These are phyloP conservation scores for Acronicta psi DNA, from an alignment of 2,888 invertebrate genomes.

Conservation along the genomic window DNA sequence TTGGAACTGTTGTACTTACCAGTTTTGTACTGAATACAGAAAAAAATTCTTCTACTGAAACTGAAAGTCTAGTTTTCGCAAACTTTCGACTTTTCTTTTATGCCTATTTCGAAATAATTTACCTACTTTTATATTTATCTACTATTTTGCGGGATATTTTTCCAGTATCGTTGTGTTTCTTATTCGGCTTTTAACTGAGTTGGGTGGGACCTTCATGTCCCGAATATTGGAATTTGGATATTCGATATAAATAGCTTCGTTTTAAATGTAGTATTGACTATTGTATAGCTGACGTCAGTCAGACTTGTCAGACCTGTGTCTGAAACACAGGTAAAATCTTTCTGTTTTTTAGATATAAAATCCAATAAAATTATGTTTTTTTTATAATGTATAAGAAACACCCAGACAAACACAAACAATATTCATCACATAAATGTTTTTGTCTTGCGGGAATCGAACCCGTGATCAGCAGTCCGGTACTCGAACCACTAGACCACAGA, in stretches of 20 bases:
- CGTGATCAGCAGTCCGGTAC: no score
- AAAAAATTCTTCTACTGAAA: constrained; percentile 9
- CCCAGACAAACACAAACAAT: no score
- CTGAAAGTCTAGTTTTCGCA: constrained; percentile 2
- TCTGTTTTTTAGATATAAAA: no score
- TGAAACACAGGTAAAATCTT: no score
- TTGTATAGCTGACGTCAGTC: no score
- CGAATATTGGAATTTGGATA: neutral
- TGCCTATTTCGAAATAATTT: constrained; percentile 7
- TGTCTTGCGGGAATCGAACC: no score
- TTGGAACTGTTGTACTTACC: no score
- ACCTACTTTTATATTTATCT: constrained; percentile 1
- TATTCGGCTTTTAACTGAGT: neutral
- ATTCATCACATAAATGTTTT: no score
- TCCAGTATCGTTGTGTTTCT: neutral
- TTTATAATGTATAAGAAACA: no score
- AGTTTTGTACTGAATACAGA: neutral
- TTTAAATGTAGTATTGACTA: neutral
- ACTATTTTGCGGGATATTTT: neutral
- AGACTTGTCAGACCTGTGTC: no score
- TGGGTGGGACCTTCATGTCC: neutral
- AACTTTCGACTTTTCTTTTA: neutral
- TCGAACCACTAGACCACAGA: no score
- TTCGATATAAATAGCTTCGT: neutral
- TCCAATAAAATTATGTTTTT: no score